Conservation (phyloP, 2,113 vertebrate species). For the Orthonyx spaldingii region DNA sequence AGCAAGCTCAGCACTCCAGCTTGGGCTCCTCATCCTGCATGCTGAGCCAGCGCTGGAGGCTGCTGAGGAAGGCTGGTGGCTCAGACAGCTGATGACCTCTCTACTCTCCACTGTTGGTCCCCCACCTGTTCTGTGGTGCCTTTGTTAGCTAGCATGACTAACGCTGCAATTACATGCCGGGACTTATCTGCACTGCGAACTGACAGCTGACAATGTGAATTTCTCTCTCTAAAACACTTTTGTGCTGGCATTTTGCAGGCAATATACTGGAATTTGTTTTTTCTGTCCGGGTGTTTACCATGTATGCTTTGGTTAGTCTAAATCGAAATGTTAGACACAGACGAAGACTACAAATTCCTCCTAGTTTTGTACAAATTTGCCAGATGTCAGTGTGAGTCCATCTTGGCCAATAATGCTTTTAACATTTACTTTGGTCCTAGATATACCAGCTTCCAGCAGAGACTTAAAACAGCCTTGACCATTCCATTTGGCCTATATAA, state of each 20-base stretch:
- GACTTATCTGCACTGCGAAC: neutral
- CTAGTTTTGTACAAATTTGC: neutral
- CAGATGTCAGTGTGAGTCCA: neutral
- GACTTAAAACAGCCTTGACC: neutral
- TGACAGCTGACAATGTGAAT: neutral
- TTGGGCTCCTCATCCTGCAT: neutral
- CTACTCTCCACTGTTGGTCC: rapidly evolving
- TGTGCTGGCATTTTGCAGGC: neutral
- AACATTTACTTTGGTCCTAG: neutral
- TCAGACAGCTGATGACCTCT: neutral
- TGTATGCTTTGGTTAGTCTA: neutral
- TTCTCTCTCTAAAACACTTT: neutral
- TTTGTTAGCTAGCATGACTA: neutral
- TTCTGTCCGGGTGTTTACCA: neutral
- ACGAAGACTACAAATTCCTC: neutral
- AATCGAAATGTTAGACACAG: neutral
- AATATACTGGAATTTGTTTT: neutral
- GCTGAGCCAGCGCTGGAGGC: neutral
- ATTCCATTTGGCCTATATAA: neutral
- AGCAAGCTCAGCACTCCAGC: rapidly evolving
- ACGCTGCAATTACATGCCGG: neutral
- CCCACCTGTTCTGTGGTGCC: neutral
- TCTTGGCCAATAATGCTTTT: neutral
- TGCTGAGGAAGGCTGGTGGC: neutral
- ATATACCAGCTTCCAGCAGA: neutral